A percentile compares a stretch with the other conserved stretches of the same genome.
Conservation (phyloP, 2,888 invertebrate genomes). For the Drosophila nigricruria region DNA sequence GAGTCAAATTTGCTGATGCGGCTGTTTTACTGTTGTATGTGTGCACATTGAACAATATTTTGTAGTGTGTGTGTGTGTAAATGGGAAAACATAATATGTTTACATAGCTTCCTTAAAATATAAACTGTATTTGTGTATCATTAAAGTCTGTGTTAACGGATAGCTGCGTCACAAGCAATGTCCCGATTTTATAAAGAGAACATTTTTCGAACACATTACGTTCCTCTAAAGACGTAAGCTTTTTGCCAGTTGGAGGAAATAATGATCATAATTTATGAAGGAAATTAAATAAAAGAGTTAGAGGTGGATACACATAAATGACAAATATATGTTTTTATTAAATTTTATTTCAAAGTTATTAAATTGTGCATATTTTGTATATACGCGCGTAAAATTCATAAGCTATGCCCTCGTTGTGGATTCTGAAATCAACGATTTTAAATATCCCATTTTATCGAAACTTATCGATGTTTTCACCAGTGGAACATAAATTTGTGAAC, state of each 20-base stretch:
- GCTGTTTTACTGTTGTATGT: slow-evolving; percentile 5
- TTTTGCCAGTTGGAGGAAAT: too few relatives aligned
- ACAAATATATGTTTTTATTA: too few relatives aligned
- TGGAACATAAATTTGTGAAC: not conserved
- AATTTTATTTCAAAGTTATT: too few relatives aligned
- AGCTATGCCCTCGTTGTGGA: not conserved
- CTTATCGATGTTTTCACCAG: not conserved
- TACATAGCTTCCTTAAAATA: not conserved
- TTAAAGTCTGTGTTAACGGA: not conserved
- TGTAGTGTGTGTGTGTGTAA: not conserved
- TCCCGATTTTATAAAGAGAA: too few relatives aligned
- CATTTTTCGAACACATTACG: too few relatives aligned
- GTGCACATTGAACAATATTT: not conserved
- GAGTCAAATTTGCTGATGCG: slow-evolving; percentile 25
- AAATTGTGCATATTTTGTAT: too few relatives aligned
- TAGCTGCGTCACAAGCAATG: not conserved
- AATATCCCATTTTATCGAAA: not conserved
- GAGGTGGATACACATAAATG: too few relatives aligned
- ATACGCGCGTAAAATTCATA: too few relatives aligned
- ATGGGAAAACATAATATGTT: not conserved
- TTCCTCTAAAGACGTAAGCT: not conserved
- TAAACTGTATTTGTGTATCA: not conserved
- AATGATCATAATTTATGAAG: too few relatives aligned
- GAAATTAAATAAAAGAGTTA: too few relatives aligned
- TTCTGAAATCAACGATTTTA: not conserved